phyloP scores from a whole-genome alignment of 2,797 vertebrate species.

The Parauchenoglanis ngamensis region DNA sequence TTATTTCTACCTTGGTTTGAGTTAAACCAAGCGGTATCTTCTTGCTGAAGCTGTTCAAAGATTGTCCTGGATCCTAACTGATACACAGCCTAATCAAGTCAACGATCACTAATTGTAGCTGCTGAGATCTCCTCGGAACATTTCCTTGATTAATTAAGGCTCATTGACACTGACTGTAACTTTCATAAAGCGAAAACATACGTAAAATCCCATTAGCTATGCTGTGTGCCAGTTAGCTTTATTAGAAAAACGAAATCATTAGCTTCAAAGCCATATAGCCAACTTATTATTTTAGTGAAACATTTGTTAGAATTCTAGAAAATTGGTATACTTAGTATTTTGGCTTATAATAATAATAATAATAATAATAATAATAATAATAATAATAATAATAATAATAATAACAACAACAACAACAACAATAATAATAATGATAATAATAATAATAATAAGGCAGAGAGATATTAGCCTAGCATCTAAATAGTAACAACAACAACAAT shows the following conservation, averaged over 20 bases:
- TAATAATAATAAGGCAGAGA: no score
- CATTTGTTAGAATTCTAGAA: not conserved
- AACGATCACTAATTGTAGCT: not conserved
- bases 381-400: not conserved
- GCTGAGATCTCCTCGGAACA: not conserved
- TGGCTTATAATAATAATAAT: not conserved
- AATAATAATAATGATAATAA: not conserved
- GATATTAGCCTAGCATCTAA: not conserved
- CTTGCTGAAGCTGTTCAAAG: not conserved
- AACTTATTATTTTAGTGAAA: not conserved
- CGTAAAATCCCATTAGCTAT: not conserved
- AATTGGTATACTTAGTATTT: not conserved
- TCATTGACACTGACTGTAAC: not conserved
- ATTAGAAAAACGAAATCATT: not conserved
- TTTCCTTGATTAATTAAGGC: not conserved
- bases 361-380: not conserved
- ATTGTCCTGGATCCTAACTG: not conserved
- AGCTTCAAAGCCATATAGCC: not conserved
- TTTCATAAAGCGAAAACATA: conserved; percentile 21
- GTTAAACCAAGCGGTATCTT: not conserved
- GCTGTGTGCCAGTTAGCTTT: not conserved
- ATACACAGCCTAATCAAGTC: not conserved
- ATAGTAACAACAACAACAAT: not conserved
- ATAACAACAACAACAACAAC: not conserved
- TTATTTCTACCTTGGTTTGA: not conserved